A percentile compares a stretch with the other conserved stretches of the same genome.
Conservation (phyloP, 2,113 vertebrate species). For the Pterocles gutturalis region DNA sequence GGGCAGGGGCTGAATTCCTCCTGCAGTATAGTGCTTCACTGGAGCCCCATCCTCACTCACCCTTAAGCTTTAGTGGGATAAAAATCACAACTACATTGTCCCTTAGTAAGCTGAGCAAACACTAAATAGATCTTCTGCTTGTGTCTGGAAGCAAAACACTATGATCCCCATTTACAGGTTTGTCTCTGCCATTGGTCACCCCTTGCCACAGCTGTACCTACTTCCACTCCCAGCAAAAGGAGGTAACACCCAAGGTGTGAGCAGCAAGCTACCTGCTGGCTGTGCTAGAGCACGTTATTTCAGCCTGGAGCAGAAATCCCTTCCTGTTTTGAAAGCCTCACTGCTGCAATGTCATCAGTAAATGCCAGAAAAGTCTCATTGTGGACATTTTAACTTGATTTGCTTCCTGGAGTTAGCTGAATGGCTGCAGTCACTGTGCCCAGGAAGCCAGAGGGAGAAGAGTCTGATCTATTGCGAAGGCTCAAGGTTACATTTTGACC, state of each 20-base stretch:
- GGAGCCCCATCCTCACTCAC: fast-evolving
- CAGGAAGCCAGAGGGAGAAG: neutral
- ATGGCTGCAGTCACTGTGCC: neutral
- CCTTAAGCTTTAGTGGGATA: neutral
- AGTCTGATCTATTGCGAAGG: neutral
- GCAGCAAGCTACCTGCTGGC: neutral
- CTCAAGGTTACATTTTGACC: neutral
- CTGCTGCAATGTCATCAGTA: neutral
- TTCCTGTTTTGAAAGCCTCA: neutral
- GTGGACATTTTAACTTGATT: neutral
- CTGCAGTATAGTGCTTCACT: neutral
- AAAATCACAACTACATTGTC: neutral
- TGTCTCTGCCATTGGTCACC: neutral
- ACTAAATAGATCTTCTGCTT: neutral
- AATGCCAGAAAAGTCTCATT: neutral
- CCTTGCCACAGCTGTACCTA: fast-evolving
- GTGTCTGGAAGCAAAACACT: neutral
- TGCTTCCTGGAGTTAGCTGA: neutral
- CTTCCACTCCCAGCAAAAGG: neutral
- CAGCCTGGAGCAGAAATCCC: neutral
- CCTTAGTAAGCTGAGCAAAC: neutral
- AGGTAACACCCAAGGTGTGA: neutral
- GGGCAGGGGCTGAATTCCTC: neutral
- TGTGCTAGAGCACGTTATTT: neutral
- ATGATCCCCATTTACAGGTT: neutral